Conservation (phyloP, 2,113 vertebrate genomes). For the Trochalopteron elliotii region DNA sequence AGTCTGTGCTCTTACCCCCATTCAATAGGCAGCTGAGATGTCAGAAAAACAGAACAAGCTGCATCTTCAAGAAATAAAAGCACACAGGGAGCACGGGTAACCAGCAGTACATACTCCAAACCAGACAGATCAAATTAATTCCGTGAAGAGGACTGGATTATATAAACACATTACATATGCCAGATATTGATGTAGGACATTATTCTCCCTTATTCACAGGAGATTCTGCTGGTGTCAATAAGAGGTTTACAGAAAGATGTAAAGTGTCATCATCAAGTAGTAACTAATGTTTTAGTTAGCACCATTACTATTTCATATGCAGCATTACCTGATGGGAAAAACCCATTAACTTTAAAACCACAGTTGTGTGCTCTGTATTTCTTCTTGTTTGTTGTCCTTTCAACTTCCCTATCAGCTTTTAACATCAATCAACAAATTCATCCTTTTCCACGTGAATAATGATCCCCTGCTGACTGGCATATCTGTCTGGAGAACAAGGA, state of each 20-base stretch:
- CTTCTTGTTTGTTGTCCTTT: slow-evolving; percentile 35
- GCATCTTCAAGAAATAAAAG: neutral
- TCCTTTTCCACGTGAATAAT: slow-evolving; percentile 8
- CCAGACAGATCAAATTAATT: neutral
- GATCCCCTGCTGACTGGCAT: neutral
- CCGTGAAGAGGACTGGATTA: neutral
- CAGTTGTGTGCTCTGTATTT: neutral
- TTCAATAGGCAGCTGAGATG: neutral
- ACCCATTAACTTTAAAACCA: slow-evolving; percentile 8
- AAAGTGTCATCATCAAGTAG: neutral
- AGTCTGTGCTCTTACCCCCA: neutral
- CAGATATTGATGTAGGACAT: neutral
- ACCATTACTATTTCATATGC: slow-evolving; percentile 39
- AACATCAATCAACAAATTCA: slow-evolving; percentile 20
- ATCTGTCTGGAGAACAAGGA: neutral
- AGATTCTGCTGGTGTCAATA: slow-evolving; percentile 21
- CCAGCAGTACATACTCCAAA: neutral
- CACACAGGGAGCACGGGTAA: neutral
- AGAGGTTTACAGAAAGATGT: slow-evolving; percentile 18
- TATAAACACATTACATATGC: neutral
- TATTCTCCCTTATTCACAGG: slow-evolving; percentile 7
- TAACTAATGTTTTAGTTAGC: slow-evolving; percentile 50
- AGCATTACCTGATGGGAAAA: slow-evolving; percentile 26
- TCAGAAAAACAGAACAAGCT: neutral
- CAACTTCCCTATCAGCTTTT: slow-evolving; percentile 22